A percentile compares a stretch with the other conserved stretches of the same genome.
Evolutionary conservation across 2,888 invertebrate species (phyloP).

Genomic region (Cabera pusaria): DNA sequence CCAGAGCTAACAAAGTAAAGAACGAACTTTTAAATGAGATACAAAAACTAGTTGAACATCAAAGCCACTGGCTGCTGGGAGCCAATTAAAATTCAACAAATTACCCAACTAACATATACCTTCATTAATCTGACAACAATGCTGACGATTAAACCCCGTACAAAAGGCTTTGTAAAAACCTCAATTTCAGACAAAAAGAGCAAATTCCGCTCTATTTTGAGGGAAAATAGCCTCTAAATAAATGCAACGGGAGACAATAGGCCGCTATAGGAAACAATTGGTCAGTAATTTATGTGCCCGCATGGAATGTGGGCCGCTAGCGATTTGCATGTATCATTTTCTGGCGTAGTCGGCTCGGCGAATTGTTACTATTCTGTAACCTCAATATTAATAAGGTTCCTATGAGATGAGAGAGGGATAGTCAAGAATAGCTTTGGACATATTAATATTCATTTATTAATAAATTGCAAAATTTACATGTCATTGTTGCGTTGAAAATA

Average conservation of each 20-base stretch:
- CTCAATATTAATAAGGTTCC: background rate
- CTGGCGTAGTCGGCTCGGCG: conserved; percentile 30
- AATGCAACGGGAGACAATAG: conserved; percentile 54
- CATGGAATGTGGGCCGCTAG: conserved; percentile 53
- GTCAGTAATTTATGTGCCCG: conserved; percentile 64
- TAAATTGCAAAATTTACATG: no score
- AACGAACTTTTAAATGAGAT: no score
- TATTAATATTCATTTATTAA: no score
- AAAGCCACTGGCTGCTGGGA: no score
- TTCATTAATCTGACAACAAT: conserved; percentile 10
- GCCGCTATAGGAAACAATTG: conserved; percentile 70
- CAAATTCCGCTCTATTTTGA: conserved; percentile 34
- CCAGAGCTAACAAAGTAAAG: no score
- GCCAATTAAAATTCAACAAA: background rate
- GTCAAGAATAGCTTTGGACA: no score
- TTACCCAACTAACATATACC: background rate
- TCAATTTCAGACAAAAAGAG: conserved; percentile 25
- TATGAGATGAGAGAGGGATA: no score
- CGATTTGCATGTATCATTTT: conserved; percentile 38
- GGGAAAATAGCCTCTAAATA: conserved; percentile 47
- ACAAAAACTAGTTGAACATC: no score
- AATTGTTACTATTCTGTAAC: conserved; percentile 17
- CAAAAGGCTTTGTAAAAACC: conserved; percentile 27
- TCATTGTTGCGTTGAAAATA: no score
- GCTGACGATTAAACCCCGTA: conserved; percentile 24